Base-by-base conservation (phyloP, 37 sponge, comb jelly and placozoan genomes). In the Crambe crambe region DNA sequence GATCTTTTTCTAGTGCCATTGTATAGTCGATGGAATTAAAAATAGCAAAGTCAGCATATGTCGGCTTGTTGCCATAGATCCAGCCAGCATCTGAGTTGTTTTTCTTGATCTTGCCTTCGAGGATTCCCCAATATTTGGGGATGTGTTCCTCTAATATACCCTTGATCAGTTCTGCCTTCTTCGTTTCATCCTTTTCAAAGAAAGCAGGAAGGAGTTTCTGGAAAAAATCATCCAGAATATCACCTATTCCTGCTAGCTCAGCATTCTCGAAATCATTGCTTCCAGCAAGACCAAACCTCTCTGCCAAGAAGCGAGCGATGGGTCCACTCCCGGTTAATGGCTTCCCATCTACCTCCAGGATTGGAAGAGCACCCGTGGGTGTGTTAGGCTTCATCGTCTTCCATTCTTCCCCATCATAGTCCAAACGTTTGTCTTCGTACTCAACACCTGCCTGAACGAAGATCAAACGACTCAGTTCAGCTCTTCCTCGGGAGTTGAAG, bases 311-410 rank as follows among this genome's bases (percentile, higher is more conserved):
- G 6, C 86, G 71, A 3, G 69, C 79, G 2, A 90, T 90, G 12
- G 70, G 56, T 23, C 37, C 56, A 38, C 57, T 80, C 1, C 91
- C 86, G 1, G 82, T 83, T 20, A 90, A n/a, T 58, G 67, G 26
- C 68, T 90, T 85, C 0, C 91, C 91, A 56, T 90, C 91, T 22
- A 85, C 73, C 9, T 90, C 86, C 51, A 90, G 73, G 0, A 85
- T 82, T 10, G 91, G 91, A 21, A 90, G 21, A 15, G 38, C 9
- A 23, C 83, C 91, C 37, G 70, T 85, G 0, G 91, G 91, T 0
- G 82, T 77, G 15, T 58, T 85, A 26, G 82, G 82, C 59, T 85
- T 90, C 37, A 75, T 43, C 25, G 35, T 37, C 22, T 40, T 32
- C 86, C 86, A 90, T 5, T 71, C 77, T 42, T 77, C 71, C 21